Evolutionary conservation across 1,140 invertebrate genomes (phyloP).

Genomic region (Adelges cooleyi): DNA sequence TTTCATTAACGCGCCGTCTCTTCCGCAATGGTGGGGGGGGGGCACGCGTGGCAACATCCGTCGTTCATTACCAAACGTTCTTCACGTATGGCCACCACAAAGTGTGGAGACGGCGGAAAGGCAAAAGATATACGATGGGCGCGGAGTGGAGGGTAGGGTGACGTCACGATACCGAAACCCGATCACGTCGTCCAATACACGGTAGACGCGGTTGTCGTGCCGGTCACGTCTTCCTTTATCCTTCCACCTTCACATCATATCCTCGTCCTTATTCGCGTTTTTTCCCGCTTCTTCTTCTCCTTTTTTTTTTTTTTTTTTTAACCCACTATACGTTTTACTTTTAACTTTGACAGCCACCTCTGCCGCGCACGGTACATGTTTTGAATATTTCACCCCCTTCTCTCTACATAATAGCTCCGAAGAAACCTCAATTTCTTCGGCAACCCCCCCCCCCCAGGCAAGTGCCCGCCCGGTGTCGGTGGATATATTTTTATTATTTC

Average conservation of each 20-base stretch:
- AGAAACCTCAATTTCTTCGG: slow-evolving; percentile 23
- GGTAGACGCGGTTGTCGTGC: slow-evolving; percentile 20
- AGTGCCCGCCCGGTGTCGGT: not conserved
- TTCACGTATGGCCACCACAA: not conserved
- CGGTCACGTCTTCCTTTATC: slow-evolving; percentile 27
- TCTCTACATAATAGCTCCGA: slow-evolving; percentile 5
- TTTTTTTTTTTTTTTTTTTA: slow-evolving; percentile 14
- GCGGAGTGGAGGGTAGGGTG: not conserved
- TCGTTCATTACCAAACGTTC: slow-evolving; percentile 23
- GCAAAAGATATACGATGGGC: not conserved
- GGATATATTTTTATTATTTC: slow-evolving; percentile 14
- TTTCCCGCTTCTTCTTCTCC: not conserved
- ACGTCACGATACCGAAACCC: slow-evolving; percentile 27
- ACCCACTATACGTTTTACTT: slow-evolving; percentile 19
- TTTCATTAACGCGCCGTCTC: slow-evolving; percentile 22
- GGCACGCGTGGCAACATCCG: not conserved
- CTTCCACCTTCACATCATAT: not conserved
- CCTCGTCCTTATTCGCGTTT: not conserved
- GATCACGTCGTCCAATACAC: slow-evolving; percentile 25
- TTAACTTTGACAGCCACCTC: slow-evolving; percentile 22
- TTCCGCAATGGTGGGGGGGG: not conserved
- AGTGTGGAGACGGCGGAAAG: too few relatives aligned
- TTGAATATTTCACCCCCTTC: slow-evolving; percentile 25
- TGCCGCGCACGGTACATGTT: slow-evolving; percentile 1
- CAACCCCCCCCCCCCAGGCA: not conserved